Evolutionary conservation across 2,888 invertebrate species (phyloP), one percentile per base, ranked within the genome.

Genomic region (Micropterix aruncella): DNA sequence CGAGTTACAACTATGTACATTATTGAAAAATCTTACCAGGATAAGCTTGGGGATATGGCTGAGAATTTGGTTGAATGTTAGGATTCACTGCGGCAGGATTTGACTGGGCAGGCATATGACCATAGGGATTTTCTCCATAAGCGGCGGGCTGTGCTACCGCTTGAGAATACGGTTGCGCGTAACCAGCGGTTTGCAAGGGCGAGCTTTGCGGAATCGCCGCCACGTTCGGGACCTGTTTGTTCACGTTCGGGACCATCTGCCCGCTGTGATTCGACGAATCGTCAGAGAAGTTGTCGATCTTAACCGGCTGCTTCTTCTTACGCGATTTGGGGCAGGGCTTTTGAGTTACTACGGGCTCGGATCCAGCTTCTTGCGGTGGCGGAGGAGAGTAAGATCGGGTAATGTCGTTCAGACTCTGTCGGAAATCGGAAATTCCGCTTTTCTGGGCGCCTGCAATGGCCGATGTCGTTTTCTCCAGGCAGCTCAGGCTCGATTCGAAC

Each of bases 351-450:
- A 40, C 27, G 5, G 9, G 14, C 3, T n/a, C 18, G 2, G 60
- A 64, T 18, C 68, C 67, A 43, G 69, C 68, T 5, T 59, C 57
- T 1, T 59, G 61, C n/a, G 18, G 17, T 0, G 70, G 70, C n/a
- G 18, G 17, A 0, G 70, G 70, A 0, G 71, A 69, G 47, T 71
- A 70, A 1, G 71, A 70, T 44, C 70, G 67, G 2, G 71, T 71
- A 37, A 71, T 71, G 50, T 70, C 70, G 44, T 70, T 71, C 42
- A 71, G 58, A 48, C 70, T 70, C 48, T 59, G 66, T 12, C 70
- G 59, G 45, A 71, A 70, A 51, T 68, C 70, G 4, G 71, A 70
- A 54, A 68, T 56, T 2, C 69, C 62, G 44, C 69, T 69, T 48
- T 63, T 67, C 45, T 65, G 66, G n/a, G 18, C 42, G 9, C 42